Base-by-base conservation (phyloP, 2,797 vertebrate genomes). In the Danionella dracula region DNA sequence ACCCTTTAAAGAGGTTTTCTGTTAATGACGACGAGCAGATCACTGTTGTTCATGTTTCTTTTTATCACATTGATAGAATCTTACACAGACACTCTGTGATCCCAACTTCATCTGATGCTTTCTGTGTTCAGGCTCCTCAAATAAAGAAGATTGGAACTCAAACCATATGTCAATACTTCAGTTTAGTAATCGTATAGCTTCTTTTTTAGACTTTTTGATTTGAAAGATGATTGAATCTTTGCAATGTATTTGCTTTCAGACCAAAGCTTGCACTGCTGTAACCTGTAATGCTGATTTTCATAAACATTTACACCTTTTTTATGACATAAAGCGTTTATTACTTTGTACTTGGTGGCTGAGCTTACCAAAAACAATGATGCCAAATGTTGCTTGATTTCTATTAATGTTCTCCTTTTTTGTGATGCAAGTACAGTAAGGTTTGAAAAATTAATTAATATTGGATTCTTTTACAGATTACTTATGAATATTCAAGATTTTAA, bases 1-100 rank as follows among this genome's bases (percentile, higher is more conserved):
- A 65, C 16, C 54, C 29, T 19, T 65, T 7, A 0, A 15, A 64
- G 51, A 41, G 40, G 69, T 56, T 66, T 44, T 60, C 17, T 13
- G 8, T 51, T 50, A 12, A 45, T 23, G 21, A 40, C 35, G 17
- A 34, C 13, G 32, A 73, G 63, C 64, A 71, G 60, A 48, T 42
- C 29, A 44, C 34, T 59, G 45, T 44, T 64, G 37, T 48, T 38
- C 51, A 61, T 46, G 29, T 61, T 61, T 74, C 21, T 19, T 71
- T 74, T 71, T 73, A 66, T 75, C 72, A 78, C 61, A 65, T 56
- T 72, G 66, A 79, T 72, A 69, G 5, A 38, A 72, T 62, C 37
- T 37, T 46, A 68, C 54, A 46, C 49, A 41, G 73, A 40, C 57
- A n/a, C 37, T 60, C 45, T 38, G 42, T 58, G 55, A 66, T 58